phyloP scores from a whole-genome alignment of 2,888 invertebrate species.

The Panopea generosa region DNA sequence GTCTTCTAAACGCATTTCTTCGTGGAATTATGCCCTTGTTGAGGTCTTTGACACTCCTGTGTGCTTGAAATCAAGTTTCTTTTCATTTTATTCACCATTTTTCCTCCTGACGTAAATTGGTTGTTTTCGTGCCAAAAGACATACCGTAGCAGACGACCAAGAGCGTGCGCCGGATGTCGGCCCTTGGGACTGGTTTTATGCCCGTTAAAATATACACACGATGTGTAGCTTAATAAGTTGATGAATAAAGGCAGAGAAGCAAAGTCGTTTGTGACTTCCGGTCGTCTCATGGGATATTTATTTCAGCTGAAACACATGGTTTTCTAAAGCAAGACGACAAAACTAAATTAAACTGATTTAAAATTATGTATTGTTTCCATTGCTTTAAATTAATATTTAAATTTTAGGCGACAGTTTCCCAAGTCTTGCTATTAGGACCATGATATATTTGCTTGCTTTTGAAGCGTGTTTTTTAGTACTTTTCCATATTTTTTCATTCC shows the following conservation, averaged over 20 bases:
- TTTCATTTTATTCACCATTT: conserved; percentile 66
- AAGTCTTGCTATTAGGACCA: background rate
- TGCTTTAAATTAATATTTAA: conserved; percentile 13
- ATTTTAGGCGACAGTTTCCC: conserved; percentile 8
- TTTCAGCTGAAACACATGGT: conserved; percentile 36
- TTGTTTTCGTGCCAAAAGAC: conserved; percentile 57
- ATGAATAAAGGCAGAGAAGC: conserved; percentile 56
- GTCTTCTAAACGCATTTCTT: conserved; percentile 59
- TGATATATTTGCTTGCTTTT: conserved; percentile 5
- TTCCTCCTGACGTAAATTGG: conserved; percentile 58
- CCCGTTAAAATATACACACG: conserved; percentile 62
- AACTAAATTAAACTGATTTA: conserved; percentile 39
- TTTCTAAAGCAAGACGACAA: conserved; percentile 50
- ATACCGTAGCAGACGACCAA: conserved; percentile 49
- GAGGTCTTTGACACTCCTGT: conserved; percentile 57
- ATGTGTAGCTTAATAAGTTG: conserved; percentile 45
- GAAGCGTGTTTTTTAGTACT: too few relatives aligned
- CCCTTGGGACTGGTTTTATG: conserved; percentile 56
- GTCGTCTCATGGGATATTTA: conserved; percentile 23
- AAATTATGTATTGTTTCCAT: conserved; percentile 37
- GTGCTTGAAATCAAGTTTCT: conserved; percentile 71
- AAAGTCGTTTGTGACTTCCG: conserved; percentile 47
- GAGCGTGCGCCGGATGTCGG: conserved; percentile 43
- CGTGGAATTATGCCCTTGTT: conserved; percentile 51
- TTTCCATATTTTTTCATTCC: too few relatives aligned